Conservation (phyloP, 2,888 invertebrate species). For the Gymnocheta viridis region DNA sequence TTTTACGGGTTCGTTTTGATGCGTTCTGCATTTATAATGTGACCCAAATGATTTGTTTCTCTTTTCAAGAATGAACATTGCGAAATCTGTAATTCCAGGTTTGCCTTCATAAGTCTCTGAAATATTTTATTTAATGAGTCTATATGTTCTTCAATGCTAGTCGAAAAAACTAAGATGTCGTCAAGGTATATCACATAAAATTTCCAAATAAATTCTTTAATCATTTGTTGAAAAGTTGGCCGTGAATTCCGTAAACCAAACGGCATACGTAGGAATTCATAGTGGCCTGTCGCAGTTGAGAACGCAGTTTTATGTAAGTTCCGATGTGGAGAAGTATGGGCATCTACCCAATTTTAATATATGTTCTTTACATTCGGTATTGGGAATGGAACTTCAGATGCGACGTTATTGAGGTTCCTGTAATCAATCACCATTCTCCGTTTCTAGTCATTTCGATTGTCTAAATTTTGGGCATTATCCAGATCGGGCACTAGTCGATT, state of each 20-base stretch:
- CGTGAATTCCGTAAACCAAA: conserved; percentile 25
- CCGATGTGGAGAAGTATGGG: conserved; percentile 6
- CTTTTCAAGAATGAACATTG: not conserved
- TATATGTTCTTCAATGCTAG: conserved; percentile 3
- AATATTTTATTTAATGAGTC: not conserved
- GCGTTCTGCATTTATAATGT: not conserved
- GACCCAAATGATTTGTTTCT: conserved; percentile 13
- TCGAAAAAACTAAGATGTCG: conserved; percentile 30
- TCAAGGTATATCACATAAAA: conserved; percentile 33
- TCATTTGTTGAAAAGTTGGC: not conserved
- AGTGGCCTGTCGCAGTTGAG: conserved; percentile 28
- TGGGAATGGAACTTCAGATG: conserved; percentile 8
- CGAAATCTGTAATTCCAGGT: not conserved
- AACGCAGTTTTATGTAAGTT: conserved; percentile 36
- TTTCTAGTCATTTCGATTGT: not conserved
- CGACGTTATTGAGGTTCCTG: conserved; percentile 5
- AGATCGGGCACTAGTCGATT: conserved; percentile 7
- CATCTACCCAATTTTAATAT: conserved; percentile 20
- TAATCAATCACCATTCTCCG: conserved; percentile 13
- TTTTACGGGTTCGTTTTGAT: not conserved
- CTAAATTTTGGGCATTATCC: conserved; percentile 14
- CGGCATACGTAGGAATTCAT: conserved; percentile 36
- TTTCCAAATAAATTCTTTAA: conserved; percentile 16
- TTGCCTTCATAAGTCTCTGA: not conserved
- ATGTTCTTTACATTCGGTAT: conserved; percentile 32